Percentiles rank a stretch among this genome's conserved stretches.
Conservation (phyloP, 2,888 invertebrate genomes). For the Euplexia lucipara region DNA sequence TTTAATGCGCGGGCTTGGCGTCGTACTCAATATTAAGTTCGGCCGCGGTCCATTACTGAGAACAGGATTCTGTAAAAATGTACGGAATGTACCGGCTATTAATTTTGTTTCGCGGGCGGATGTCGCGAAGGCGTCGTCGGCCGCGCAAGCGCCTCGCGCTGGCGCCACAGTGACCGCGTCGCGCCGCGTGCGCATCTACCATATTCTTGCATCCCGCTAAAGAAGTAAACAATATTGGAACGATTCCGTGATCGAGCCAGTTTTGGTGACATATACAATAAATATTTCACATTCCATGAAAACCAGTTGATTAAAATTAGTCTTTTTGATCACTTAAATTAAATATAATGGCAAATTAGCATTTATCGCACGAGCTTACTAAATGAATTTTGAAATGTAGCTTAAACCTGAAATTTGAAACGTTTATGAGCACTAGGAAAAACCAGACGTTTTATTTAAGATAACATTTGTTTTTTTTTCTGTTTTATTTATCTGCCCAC, state of each 20-base stretch:
- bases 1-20: conserved; percentile 67
- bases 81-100: conserved; percentile 83
- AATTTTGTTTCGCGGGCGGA: conserved; percentile 79
- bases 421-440: neutral
- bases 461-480: neutral
- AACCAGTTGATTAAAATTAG: conserved; percentile 65
- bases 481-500: conserved; percentile 20
- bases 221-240: conserved; percentile 66
- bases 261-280: conserved; percentile 66
- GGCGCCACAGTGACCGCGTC: conserved; percentile 75
- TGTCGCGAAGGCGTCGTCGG: conserved; percentile 70
- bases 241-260: conserved; percentile 54
- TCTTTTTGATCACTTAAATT: conserved; percentile 64
- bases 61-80: conserved; percentile 82
- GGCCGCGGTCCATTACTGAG: conserved; percentile 71
- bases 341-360: conserved; percentile 58
- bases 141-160: conserved; percentile 74
- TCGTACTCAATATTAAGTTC: conserved; percentile 73
- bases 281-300: conserved; percentile 69
- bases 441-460: neutral
- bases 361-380: conserved; percentile 64
- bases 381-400: conserved; percentile 49
- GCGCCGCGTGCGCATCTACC: conserved; percentile 66
- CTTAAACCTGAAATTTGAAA: neutral
- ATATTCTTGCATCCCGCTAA: conserved; percentile 66